Percentiles rank a stretch among this genome's conserved stretches.
Conservation (phyloP, 2,113 vertebrate species). For the Gallinago paraguaiae region DNA sequence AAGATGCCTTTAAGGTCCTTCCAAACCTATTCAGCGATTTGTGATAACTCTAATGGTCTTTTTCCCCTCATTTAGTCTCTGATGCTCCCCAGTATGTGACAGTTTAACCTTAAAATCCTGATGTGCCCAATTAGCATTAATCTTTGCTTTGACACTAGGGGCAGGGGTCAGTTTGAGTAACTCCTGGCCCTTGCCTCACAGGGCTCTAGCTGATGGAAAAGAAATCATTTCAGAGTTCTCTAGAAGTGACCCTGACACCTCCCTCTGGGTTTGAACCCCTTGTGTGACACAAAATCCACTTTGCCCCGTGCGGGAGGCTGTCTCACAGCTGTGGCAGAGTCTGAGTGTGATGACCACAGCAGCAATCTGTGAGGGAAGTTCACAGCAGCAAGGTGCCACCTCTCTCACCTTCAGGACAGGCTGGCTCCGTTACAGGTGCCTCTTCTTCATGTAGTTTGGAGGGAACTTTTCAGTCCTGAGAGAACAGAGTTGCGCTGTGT, state of each 20-base stretch:
- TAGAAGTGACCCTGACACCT: background rate
- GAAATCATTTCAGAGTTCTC: background rate
- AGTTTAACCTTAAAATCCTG: background rate
- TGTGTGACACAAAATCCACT: rapidly evolving
- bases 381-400: background rate
- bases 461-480: background rate
- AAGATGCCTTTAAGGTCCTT: background rate
- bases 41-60: background rate
- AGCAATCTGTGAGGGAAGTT: background rate
- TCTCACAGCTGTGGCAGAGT: background rate
- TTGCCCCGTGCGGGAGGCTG: background rate
- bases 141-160: background rate
- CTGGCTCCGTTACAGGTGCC: background rate
- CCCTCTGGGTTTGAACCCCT: background rate
- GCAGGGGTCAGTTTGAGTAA: background rate
- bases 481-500: rapidly evolving
- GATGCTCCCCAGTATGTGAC: background rate
- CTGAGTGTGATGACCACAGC: background rate
- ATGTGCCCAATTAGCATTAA: background rate
- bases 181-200: background rate
- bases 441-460: background rate
- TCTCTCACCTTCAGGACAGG: background rate
- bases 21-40: background rate
- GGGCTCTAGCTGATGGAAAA: background rate
- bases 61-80: rapidly evolving